Conservation (phyloP, 1,140 invertebrate species). For the Arctopsyche grandis region DNA sequence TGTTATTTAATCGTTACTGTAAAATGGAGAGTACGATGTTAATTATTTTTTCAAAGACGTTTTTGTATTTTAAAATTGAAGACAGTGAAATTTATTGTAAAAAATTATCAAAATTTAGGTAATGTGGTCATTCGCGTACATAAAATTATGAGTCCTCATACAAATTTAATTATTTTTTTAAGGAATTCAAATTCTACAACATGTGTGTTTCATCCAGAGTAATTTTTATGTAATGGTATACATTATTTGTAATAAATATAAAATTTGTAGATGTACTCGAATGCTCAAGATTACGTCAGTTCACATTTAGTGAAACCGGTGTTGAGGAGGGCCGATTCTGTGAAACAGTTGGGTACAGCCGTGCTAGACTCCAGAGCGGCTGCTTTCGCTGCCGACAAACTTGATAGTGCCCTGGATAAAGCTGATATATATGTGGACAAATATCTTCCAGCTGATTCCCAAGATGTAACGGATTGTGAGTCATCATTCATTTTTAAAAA, state of each 20-base stretch:
- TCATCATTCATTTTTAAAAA: conserved; percentile 1
- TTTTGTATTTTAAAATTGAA: too few species aligned
- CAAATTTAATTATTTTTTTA: too few species aligned
- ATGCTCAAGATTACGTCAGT: conserved; percentile 78
- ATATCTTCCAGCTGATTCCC: conserved; percentile 75
- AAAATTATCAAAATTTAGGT: too few species aligned
- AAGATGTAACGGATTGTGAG: conserved; percentile 70
- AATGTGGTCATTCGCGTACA: too few species aligned
- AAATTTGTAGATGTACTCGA: conserved; percentile 82
- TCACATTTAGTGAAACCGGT: conserved; percentile 74
- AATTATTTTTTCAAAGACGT: too few species aligned
- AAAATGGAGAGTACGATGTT: too few species aligned
- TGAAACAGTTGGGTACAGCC: conserved; percentile 76
- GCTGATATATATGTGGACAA: conserved; percentile 84
- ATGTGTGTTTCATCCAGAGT: too few species aligned
- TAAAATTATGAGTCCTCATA: too few species aligned
- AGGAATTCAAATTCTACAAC: too few species aligned
- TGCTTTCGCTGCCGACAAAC: conserved; percentile 73
- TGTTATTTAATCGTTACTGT: too few species aligned
- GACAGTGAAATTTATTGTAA: too few species aligned
- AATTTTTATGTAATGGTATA: too few species aligned
- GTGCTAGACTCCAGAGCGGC: conserved; percentile 74
- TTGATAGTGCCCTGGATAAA: conserved; percentile 77
- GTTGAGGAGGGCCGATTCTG: conserved; percentile 78
- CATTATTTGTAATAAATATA: not conserved